Evolutionary conservation across 92 coral and sea anemone species (phyloP), one percentile per base, ranked within the genome.

Genomic region (Palythoa grandis): DNA sequence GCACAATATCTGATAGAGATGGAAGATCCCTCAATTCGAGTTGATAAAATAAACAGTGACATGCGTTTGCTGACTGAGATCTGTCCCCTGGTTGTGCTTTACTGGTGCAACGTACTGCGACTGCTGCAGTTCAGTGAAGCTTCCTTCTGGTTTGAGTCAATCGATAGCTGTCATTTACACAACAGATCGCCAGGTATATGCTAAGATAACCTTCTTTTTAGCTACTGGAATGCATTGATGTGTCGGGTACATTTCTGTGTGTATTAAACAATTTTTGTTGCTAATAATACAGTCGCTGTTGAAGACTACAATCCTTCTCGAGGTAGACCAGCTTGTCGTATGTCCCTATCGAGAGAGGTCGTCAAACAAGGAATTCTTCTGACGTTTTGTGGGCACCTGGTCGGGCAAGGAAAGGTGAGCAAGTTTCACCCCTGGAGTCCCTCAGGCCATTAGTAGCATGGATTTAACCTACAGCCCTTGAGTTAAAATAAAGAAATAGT

Each of bases 141-240:
- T 0, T 76, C 92, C 24, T 92, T 90, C 91, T 94, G 98, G 98
- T 92, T 85, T 82, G 91, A 88, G 50, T 83, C 91, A 77, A 83
- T 94, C 16, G 94, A 92, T 68, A 86, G 78, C 63, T 87, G 95
- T 37, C 79, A 88, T 13, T 88, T 90, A 56, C 66, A 63, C 20
- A 77, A 75, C 7, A 82, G 74, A 65, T 47, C 69, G 23, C 84
- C 87, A 72, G 87, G 90, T 87, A 47, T n/a, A 86, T 60, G 4
- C 7, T 7, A n/a, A 19, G 69, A 63, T 63, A 8, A n/a, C 11
- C 22, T 3, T n/a, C 25, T 1, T 19, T 19, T 0, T 63, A 19
- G 25, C 6, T 4, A 23, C 25, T 19, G 8, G 22, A 63, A n/a
- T 63, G 19, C 52, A 20, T 48, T 2, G 56, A 43, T 17, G 7